Conservation (phyloP, 2,113 vertebrate genomes). For the Hemiscyllium ocellatum region DNA sequence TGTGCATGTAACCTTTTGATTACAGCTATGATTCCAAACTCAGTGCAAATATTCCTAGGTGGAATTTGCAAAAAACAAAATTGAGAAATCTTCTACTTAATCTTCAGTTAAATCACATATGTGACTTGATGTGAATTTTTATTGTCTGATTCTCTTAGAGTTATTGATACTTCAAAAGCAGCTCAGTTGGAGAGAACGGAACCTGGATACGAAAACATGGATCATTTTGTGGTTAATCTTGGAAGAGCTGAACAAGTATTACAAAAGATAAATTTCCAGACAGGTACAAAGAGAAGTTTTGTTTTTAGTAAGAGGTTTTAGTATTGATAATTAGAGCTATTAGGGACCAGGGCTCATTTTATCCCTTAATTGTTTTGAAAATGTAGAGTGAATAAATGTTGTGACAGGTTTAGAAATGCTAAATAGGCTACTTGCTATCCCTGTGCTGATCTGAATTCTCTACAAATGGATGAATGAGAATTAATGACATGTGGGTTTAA, state of each 20-base stretch:
- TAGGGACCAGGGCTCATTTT: not conserved
- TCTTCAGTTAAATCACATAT: not conserved
- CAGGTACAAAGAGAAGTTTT: slow-evolving; percentile 49
- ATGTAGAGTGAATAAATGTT: not conserved
- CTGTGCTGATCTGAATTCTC: not conserved
- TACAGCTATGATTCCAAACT: not conserved
- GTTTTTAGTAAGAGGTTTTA: not conserved
- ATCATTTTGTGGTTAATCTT: slow-evolving; percentile 66
- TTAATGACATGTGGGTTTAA: not conserved
- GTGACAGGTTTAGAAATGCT: not conserved
- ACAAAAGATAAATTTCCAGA: slow-evolving; percentile 71
- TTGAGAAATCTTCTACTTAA: not conserved
- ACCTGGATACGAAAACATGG: slow-evolving; percentile 72
- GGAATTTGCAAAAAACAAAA: slow-evolving; percentile 3
- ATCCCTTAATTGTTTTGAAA: not conserved
- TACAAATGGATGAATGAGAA: not conserved
- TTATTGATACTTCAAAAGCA: slow-evolving; percentile 64
- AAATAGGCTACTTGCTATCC: not conserved
- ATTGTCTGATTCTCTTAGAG: slow-evolving; percentile 53
- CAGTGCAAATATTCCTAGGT: too few relatives aligned
- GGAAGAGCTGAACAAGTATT: slow-evolving; percentile 65
- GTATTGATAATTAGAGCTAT: not conserved
- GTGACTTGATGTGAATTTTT: not conserved
- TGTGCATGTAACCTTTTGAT: not conserved
- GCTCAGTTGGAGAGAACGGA: slow-evolving; percentile 61